phyloP scores from a whole-genome alignment of 23 tunicate genomes.

The Clavelina lepadiformis region DNA sequence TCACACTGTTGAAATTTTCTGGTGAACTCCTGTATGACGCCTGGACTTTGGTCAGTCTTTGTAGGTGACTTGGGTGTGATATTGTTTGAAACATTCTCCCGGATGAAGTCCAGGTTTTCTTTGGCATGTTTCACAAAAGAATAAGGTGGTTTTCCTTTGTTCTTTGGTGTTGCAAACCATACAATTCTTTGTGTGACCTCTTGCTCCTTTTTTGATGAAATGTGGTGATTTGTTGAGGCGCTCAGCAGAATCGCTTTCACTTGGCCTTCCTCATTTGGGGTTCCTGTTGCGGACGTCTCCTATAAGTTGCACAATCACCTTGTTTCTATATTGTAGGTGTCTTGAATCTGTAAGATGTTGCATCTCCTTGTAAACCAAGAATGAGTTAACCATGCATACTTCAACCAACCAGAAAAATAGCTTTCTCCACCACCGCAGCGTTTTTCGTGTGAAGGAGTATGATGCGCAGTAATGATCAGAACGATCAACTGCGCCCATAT shows the following conservation, averaged over 20 bases:
- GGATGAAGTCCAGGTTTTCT: conserved; percentile 16
- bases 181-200: conserved; percentile 5
- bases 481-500: conserved; percentile 17
- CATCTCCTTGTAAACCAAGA: conserved; percentile 6
- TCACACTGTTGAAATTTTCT: too few relatives aligned
- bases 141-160: conserved; percentile 5
- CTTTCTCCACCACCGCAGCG: conserved; percentile 11
- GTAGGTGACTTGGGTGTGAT: conserved; percentile 8
- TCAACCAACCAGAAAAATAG: conserved; percentile 11
- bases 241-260: neutral
- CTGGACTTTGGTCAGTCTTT: too few relatives aligned
- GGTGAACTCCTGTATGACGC: too few relatives aligned
- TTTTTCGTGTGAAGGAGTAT: conserved; percentile 12
- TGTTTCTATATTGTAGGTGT: neutral
- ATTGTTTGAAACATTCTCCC: conserved; percentile 6
- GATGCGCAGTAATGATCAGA: conserved; percentile 16
- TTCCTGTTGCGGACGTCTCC: conserved; percentile 7
- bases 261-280: conserved; percentile 6
- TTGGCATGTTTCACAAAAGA: conserved; percentile 1
- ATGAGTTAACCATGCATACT: conserved; percentile 12
- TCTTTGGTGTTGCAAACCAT: neutral
- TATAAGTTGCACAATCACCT: conserved; percentile 3
- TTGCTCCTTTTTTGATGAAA: conserved; percentile 7
- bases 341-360: neutral
- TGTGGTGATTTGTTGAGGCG: conserved; percentile 4